phyloP scores from a whole-genome alignment of 2,888 invertebrate genomes.

The Cryptus armator region DNA sequence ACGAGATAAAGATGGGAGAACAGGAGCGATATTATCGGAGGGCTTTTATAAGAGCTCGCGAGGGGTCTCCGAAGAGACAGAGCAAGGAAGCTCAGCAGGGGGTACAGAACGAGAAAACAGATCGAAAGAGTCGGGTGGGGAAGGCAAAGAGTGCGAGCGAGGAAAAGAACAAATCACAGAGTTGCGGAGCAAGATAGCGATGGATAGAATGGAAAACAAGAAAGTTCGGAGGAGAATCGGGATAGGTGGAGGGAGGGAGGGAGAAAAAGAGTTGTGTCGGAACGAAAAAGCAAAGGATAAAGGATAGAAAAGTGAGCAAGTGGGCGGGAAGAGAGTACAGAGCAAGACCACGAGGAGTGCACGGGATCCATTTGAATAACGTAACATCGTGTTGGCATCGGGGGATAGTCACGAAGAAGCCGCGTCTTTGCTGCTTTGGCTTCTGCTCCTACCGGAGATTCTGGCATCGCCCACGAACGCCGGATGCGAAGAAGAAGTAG shows the following conservation, averaged over 20 bases:
- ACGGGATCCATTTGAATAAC: slow-evolving; percentile 75
- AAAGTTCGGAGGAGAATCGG: background rate
- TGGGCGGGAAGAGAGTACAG: slow-evolving; percentile 23
- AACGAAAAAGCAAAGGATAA: background rate
- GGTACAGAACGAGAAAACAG: slow-evolving; percentile 22
- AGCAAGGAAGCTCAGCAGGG: slow-evolving; percentile 45
- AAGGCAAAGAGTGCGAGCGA: background rate
- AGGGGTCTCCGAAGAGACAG: slow-evolving; percentile 47
- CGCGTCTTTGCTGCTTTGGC: slow-evolving; percentile 39
- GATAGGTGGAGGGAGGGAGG: slow-evolving; percentile 13
- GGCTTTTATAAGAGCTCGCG: slow-evolving; percentile 70
- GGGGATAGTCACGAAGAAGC: slow-evolving; percentile 64
- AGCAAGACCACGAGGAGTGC: slow-evolving; percentile 24
- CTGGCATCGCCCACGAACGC: slow-evolving; percentile 42
- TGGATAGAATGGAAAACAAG: background rate
- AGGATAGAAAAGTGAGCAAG: background rate
- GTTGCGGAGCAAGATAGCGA: background rate
- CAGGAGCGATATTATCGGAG: slow-evolving; percentile 76
- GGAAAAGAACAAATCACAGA: slow-evolving; percentile 2
- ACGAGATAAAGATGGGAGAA: slow-evolving; percentile 72
- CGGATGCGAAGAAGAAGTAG: slow-evolving; percentile 59
- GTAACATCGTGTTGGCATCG: slow-evolving; percentile 68
- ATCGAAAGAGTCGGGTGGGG: slow-evolving; percentile 32
- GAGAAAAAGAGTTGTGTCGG: too few species aligned
- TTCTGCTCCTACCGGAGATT: slow-evolving; percentile 36